Conservation (phyloP, 2,888 invertebrate species). For the Apotomis capreana region DNA sequence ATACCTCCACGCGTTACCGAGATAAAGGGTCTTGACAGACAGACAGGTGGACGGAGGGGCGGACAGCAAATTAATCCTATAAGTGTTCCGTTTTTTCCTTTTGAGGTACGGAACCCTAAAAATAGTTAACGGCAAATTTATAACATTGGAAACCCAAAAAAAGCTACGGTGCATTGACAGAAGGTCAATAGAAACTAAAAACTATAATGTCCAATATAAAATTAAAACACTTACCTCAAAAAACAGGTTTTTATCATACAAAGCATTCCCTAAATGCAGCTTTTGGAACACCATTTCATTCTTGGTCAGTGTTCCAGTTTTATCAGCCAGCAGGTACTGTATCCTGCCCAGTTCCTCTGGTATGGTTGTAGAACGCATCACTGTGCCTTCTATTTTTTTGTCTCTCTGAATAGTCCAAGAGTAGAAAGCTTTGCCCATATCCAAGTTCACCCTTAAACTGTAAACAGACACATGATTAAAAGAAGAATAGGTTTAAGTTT, state of each 20-base stretch:
- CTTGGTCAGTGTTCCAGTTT: constrained; percentile 99
- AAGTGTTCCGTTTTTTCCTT: too few relatives aligned
- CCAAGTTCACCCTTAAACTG: constrained; percentile 98
- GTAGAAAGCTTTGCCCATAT: constrained; percentile 99
- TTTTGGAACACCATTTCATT: constrained; percentile 99
- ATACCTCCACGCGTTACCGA: too few relatives aligned
- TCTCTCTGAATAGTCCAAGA: constrained; percentile 98
- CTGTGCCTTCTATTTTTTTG: constrained; percentile 95
- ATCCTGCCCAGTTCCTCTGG: constrained; percentile 99
- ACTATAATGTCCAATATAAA: too few relatives aligned
- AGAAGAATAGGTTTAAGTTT: too few relatives aligned
- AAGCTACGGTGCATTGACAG: too few relatives aligned
- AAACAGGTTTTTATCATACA: constrained; percentile 94
- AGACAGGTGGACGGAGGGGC: too few relatives aligned
- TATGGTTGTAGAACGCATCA: constrained; percentile 98
- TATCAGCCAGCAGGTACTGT: constrained; percentile 98
- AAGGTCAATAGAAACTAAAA: too few relatives aligned
- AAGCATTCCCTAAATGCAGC: constrained; percentile 96
- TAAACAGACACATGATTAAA: constrained; percentile 41
- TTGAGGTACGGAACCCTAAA: too few relatives aligned
- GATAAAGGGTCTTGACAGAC: too few relatives aligned
- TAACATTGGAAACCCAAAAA: too few relatives aligned
- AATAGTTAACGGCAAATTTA: too few relatives aligned
- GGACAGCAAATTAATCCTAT: too few relatives aligned
- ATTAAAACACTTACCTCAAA: constrained; percentile 84